These are phyloP conservation scores for Luehdorfia chinensis DNA, from an alignment of 1,140 invertebrate species.

Conservation along the genomic window DNA sequence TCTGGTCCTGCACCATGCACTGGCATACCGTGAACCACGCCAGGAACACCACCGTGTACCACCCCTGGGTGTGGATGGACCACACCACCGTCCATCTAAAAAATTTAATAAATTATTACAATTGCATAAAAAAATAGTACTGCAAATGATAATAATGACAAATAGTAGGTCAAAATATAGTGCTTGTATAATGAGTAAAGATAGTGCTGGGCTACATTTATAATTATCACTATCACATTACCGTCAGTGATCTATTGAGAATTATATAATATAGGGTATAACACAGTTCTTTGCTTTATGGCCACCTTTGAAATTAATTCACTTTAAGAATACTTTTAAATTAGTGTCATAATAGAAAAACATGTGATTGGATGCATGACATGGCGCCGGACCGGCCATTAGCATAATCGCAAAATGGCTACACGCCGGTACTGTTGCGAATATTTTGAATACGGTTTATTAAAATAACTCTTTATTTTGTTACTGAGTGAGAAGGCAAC, in stretches of 20 bases:
- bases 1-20: slow-evolving; percentile 61
- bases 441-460: neutral
- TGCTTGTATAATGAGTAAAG: too few species aligned
- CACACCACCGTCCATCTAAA: slow-evolving; percentile 62
- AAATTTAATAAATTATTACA: neutral
- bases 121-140: too few species aligned
- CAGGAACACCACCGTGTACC: slow-evolving; percentile 49
- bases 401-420: slow-evolving; percentile 65
- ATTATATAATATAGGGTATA: neutral
- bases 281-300: neutral
- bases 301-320: too few species aligned
- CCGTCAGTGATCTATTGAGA: neutral
- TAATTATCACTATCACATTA: too few species aligned
- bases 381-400: slow-evolving; percentile 59
- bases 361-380: slow-evolving; percentile 56
- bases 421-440: slow-evolving; percentile 36
- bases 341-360: slow-evolving; percentile 23
- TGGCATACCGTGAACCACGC: slow-evolving; percentile 58
- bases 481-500: neutral
- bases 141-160: too few species aligned
- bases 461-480: neutral
- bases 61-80: slow-evolving; percentile 60
- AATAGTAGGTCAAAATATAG: too few species aligned
- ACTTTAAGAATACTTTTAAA: neutral
- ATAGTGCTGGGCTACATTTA: too few species aligned